Conservation (phyloP, 2,797 vertebrate genomes). For the Hapalemur alaotrensis region DNA sequence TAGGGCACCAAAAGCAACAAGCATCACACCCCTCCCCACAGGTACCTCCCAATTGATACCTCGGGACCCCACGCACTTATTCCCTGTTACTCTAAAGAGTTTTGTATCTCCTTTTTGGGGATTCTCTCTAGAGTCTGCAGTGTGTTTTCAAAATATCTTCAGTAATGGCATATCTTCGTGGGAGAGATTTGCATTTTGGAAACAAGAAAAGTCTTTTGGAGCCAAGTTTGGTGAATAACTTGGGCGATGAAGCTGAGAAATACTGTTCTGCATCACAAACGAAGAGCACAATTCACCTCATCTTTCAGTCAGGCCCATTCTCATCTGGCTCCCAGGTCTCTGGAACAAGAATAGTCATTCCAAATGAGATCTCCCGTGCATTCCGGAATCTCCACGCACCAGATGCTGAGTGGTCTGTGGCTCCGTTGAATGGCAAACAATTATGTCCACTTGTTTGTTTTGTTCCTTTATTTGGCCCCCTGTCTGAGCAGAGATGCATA, state of each 20-base stretch:
- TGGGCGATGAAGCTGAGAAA: slow-evolving; percentile 1
- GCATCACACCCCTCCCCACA: no score
- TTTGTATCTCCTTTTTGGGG: neutral
- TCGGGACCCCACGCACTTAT: rapidly evolving
- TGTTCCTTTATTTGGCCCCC: slow-evolving; percentile 29
- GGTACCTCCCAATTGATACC: neutral
- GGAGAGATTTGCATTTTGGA: slow-evolving; percentile 4
- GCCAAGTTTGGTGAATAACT: slow-evolving; percentile 35
- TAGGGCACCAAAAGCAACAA: neutral
- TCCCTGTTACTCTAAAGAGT: neutral
- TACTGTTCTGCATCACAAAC: neutral
- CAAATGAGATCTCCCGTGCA: neutral
- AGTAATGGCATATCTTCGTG: neutral
- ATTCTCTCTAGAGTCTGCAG: neutral
- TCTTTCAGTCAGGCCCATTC: neutral
- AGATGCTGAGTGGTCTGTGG: neutral
- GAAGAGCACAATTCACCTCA: neutral
- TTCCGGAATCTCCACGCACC: slow-evolving; percentile 43
- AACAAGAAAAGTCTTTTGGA: slow-evolving; percentile 13
- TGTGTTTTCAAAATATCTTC: neutral
- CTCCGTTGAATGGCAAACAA: slow-evolving; percentile 39
- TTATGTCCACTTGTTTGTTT: slow-evolving; percentile 54
- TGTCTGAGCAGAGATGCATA: slow-evolving; percentile 50
- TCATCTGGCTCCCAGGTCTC: slow-evolving; percentile 60
- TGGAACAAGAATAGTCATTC: slow-evolving; percentile 39